A percentile compares a stretch with the other conserved stretches of the same genome.
These are phyloP conservation scores for Eupeodes luniger DNA, from an alignment of 2,888 invertebrate species.

Conservation along the genomic window DNA sequence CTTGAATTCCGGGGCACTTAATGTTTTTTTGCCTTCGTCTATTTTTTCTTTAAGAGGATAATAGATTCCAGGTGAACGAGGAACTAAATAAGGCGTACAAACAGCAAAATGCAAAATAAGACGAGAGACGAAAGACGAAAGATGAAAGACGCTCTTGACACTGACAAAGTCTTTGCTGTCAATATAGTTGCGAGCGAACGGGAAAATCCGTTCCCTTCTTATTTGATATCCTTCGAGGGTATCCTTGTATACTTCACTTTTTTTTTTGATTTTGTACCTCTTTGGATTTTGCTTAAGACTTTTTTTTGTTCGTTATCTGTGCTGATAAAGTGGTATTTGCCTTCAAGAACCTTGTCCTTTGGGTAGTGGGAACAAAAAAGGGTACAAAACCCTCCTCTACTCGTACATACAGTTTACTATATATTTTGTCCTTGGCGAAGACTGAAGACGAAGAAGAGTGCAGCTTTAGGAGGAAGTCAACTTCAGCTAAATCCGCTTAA, in stretches of 20 bases:
- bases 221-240: conserved; percentile 51
- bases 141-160: conserved; percentile 33
- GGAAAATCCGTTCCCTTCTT: conserved; percentile 43
- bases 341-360: conserved; percentile 37
- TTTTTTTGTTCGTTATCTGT: conserved; percentile 20
- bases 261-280: conserved; percentile 19
- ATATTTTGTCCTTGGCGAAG: conserved; percentile 32
- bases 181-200: conserved; percentile 15
- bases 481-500: conserved; percentile 57
- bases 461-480: conserved; percentile 42
- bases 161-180: conserved; percentile 60
- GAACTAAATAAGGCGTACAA: conserved; percentile 48
- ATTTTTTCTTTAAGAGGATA: conserved; percentile 56
- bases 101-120: conserved; percentile 65
- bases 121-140: conserved; percentile 31
- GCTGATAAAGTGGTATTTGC: conserved; percentile 43
- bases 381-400: background rate
- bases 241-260: conserved; percentile 17
- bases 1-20: conserved; percentile 52
- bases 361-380: conserved; percentile 10
- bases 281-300: background rate
- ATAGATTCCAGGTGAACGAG: conserved; percentile 68
- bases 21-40: conserved; percentile 28
- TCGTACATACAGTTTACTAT: too few species aligned
- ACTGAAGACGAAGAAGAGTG: background rate